Conservation (phyloP, 2,797 vertebrate species). For the Phoebastria nigripes region DNA sequence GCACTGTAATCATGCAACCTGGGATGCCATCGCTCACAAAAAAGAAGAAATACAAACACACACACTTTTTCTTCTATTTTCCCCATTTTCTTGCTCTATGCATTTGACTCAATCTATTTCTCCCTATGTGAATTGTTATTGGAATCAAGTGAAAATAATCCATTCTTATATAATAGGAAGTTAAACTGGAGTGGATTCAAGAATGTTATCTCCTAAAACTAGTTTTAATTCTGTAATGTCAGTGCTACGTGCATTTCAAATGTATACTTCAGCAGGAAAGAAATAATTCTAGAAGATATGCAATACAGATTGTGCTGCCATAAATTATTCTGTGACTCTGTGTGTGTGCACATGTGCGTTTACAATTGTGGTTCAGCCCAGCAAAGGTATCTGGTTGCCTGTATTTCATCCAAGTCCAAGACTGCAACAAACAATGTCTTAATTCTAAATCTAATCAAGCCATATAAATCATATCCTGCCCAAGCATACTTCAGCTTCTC, state of each 20-base stretch:
- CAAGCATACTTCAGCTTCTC: neutral
- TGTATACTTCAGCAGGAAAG: neutral
- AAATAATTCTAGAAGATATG: neutral
- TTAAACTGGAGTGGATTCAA: neutral
- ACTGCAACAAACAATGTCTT: neutral
- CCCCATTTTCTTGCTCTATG: neutral
- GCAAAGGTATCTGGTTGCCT: neutral
- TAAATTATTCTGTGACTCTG: neutral
- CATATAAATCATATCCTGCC: neutral
- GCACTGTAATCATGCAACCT: neutral
- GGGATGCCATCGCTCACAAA: neutral
- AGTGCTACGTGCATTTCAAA: neutral
- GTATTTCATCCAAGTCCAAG: neutral
- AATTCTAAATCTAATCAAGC: neutral
- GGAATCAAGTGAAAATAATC: neutral
- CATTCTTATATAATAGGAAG: neutral
- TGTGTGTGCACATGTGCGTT: fast-evolving
- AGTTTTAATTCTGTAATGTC: neutral
- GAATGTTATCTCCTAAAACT: neutral
- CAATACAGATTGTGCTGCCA: neutral
- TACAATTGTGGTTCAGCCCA: neutral
- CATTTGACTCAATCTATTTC: neutral
- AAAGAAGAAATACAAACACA: neutral
- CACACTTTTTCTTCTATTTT: neutral
- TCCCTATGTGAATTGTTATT: neutral